Evolutionary conservation across 2,888 invertebrate genomes (phyloP), one percentile per base, ranked within the genome.

Genomic region (Plebejus argus): DNA sequence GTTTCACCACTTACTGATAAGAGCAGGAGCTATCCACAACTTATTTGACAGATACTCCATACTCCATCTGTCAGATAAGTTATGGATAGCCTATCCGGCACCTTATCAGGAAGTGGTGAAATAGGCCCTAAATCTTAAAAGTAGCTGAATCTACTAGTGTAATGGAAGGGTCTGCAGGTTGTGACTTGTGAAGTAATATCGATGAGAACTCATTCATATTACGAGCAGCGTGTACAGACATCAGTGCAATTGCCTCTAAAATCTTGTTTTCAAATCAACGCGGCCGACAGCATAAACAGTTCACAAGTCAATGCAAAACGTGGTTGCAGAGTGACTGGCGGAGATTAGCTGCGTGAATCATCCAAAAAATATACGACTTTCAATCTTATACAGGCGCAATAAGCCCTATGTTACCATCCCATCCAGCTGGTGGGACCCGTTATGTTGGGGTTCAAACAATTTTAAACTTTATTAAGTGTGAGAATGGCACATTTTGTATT

Each of bases 321-420:
- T 80, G 78, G 79, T 78, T 70, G 75, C 77, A 61, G 79, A 80
- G 77, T 78, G 76, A 79, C 79, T 76, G 80, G 79, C 71, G 71
- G 58, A 80, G 80, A 81, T 81, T 81, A 81, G 79, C 76, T 78
- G 53, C 39, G 75, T 81, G 81, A 78, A 77, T 81, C 76, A 79
- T 70, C n/a, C n/a, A 18, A 2, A 33, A 6, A 23, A 4, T 6
- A 66, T n/a, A 56, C 58, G 70, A 79, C 75, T 78, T 58, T 78
- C 28, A 74, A 33, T 45, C 74, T 35, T 77, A 76, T 10, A 0
- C 7, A 3, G 18, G 33, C 3, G 33, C 10, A 10, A 74, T 77
- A 79, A 75, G n/a, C 33, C 5, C 35, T n/a, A 76, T 70, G 76
- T 75, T 23, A 3, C 20, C 56, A 35, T 58, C 20, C 66, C 18